Evolutionary conservation across 2,888 invertebrate genomes (phyloP).

Genomic region (Apotomis turbidana): DNA sequence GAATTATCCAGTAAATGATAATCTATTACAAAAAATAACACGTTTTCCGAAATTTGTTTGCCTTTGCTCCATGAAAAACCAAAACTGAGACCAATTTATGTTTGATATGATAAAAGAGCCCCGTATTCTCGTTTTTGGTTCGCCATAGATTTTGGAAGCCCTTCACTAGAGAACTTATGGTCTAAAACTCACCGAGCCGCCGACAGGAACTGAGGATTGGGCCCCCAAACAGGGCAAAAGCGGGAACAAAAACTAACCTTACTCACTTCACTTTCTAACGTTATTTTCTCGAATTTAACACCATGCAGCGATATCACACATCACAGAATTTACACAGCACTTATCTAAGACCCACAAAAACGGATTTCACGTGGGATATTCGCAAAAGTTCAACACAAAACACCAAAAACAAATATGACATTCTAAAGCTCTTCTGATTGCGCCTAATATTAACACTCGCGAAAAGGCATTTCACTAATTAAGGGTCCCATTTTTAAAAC

Average conservation of each 20-base stretch:
- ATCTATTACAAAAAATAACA: constrained; percentile 13
- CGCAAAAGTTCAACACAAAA: constrained; percentile 61
- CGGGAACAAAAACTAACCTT: constrained; percentile 82
- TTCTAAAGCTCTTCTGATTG: constrained; percentile 59
- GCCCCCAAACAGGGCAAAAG: constrained; percentile 63
- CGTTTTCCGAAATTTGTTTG: constrained; percentile 28
- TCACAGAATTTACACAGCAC: constrained; percentile 29
- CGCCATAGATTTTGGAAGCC: constrained; percentile 59
- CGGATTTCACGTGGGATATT: constrained; percentile 45
- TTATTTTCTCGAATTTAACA: constrained; percentile 27
- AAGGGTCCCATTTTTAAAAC: constrained; percentile 43
- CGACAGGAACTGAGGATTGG: constrained; percentile 58
- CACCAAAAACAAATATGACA: constrained; percentile 74
- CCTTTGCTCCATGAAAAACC: constrained; percentile 35
- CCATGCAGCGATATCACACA: constrained; percentile 24
- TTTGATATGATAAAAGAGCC: neutral
- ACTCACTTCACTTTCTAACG: constrained; percentile 42
- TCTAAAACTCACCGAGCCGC: constrained; percentile 80
- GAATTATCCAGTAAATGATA: too few species aligned
- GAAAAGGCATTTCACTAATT: constrained; percentile 46
- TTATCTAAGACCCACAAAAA: constrained; percentile 39
- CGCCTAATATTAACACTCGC: constrained; percentile 30
- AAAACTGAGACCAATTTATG: constrained; percentile 10
- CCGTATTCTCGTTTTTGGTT: constrained; percentile 9
- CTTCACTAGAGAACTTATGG: constrained; percentile 69